Evolutionary conservation across 2,113 vertebrate species (phyloP).

Genomic region (Gopherus evgoodei): DNA sequence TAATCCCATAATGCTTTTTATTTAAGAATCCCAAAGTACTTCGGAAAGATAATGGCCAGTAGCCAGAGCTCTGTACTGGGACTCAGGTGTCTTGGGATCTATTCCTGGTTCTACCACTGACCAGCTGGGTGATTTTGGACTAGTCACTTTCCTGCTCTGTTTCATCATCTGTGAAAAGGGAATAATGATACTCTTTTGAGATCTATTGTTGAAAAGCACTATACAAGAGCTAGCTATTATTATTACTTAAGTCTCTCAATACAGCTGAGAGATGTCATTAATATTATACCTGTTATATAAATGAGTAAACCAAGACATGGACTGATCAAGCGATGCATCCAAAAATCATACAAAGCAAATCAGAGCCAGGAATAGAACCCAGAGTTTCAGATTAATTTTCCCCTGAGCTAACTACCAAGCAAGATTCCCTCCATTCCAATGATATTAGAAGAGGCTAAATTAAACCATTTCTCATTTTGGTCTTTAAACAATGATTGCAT

Average conservation of each 20-base stretch:
- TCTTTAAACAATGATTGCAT: background rate
- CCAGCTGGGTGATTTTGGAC: background rate
- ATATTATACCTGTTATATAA: background rate
- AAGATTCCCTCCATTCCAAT: background rate
- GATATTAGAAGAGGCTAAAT: background rate
- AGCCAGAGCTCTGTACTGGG: background rate
- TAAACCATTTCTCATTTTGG: background rate
- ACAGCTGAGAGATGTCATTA: background rate
- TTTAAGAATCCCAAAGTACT: background rate
- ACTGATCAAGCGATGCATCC: background rate
- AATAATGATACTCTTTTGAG: background rate
- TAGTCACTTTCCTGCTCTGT: background rate
- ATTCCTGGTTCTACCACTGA: accelerated
- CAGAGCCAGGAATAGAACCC: background rate
- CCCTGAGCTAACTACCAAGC: background rate
- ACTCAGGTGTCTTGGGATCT: background rate
- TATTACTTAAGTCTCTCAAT: background rate
- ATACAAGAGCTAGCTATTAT: background rate
- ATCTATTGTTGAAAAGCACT: background rate
- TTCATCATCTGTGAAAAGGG: background rate
- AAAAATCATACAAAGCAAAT: background rate
- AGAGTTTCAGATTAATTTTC: background rate
- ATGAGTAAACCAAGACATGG: background rate
- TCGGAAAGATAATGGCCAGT: background rate
- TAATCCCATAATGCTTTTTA: background rate